These are phyloP conservation scores for Ormyrus nitidulus DNA, from an alignment of 2,888 invertebrate species.

Conservation along the genomic window DNA sequence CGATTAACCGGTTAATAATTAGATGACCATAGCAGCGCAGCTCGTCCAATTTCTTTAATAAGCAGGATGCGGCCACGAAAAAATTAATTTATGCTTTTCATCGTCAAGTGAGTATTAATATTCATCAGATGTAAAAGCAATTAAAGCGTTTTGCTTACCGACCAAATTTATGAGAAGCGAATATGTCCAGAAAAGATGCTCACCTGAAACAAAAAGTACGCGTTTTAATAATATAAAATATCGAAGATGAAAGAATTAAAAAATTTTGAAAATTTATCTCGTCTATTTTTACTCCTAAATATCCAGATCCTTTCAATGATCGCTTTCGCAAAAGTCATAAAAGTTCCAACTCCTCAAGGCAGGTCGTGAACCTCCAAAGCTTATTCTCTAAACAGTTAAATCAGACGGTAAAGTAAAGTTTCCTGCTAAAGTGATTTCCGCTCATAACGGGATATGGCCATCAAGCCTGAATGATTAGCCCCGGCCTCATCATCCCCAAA, in stretches of 20 bases:
- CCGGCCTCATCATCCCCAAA: background rate
- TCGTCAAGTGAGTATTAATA: too few species aligned
- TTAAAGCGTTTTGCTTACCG: too few species aligned
- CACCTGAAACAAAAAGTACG: conserved; percentile 42
- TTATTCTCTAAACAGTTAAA: too few species aligned
- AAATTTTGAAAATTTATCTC: background rate
- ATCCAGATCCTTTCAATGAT: too few species aligned
- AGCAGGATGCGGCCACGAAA: too few species aligned
- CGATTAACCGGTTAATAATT: conserved; percentile 35
- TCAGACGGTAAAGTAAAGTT: background rate
- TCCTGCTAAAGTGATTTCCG: background rate
- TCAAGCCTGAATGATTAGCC: conserved; percentile 14
- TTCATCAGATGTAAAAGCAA: too few species aligned
- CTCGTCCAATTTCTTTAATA: background rate
- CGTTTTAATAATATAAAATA: too few species aligned
- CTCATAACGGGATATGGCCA: too few species aligned
- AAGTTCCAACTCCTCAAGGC: too few species aligned
- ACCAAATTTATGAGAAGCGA: too few species aligned
- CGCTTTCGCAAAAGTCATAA: too few species aligned
- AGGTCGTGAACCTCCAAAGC: too few species aligned
- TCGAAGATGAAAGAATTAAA: background rate
- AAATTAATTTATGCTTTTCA: background rate
- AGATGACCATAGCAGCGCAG: background rate
- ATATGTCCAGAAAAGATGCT: conserved; percentile 3
- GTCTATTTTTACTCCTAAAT: background rate